Percentiles rank a stretch among this genome's conserved stretches.
Evolutionary conservation across 2,113 vertebrate species (phyloP).

Genomic region (Tenebrosternarchus preto): DNA sequence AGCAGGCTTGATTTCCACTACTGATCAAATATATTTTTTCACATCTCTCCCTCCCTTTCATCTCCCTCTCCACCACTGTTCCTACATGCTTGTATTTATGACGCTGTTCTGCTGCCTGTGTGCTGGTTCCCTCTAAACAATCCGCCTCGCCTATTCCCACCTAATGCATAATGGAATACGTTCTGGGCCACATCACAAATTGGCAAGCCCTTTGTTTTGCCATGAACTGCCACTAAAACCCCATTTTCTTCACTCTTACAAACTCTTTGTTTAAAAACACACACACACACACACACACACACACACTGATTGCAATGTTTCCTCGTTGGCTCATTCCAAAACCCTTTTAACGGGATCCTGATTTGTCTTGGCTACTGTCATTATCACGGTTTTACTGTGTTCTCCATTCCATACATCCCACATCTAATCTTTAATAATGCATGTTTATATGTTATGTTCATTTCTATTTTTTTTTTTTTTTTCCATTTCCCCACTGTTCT

Average conservation of each 20-base stretch:
- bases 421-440: not conserved
- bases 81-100: conserved; percentile 50
- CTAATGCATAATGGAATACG: conserved; percentile 55
- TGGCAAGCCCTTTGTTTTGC: conserved; percentile 51
- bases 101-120: conserved; percentile 46
- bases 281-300: conserved; percentile 6
- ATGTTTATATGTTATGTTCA: conserved; percentile 14
- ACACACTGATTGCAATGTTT: conserved; percentile 33
- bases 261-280: conserved; percentile 24
- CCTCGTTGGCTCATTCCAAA: conserved; percentile 26
- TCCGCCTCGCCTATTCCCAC: conserved; percentile 52
- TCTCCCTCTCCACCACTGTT: not conserved
- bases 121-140: conserved; percentile 54
- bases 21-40: conserved; percentile 53
- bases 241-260: conserved; percentile 28
- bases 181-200: conserved; percentile 52
- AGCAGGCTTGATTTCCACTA: conserved; percentile 37
- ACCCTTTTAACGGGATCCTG: conserved; percentile 22
- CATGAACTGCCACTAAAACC: conserved; percentile 51
- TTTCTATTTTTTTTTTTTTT: not conserved
- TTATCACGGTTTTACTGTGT: not conserved
- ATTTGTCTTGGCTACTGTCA: not conserved
- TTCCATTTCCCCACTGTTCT: conserved; percentile 2
- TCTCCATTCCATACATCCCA: not conserved
- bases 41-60: conserved; percentile 12